Evolutionary conservation across 2,888 invertebrate genomes (phyloP).

Genomic region (Stratiomys singularior): DNA sequence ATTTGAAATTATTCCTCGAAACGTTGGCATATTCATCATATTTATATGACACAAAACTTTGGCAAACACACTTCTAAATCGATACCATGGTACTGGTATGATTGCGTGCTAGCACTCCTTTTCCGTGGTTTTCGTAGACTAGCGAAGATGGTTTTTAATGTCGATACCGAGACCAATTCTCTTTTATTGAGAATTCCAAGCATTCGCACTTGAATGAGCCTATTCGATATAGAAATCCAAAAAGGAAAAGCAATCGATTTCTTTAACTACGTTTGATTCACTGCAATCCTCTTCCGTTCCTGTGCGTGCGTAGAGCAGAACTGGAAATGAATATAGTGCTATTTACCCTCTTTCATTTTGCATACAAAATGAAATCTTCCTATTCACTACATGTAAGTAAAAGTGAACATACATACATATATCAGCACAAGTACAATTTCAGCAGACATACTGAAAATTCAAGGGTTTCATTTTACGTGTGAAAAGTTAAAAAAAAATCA

Average conservation of each 20-base stretch:
- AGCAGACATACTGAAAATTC: slow-evolving; percentile 16
- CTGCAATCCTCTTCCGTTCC: neutral
- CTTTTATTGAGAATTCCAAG: slow-evolving; percentile 35
- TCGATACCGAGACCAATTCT: slow-evolving; percentile 43
- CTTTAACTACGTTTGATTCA: slow-evolving; percentile 14
- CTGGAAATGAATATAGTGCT: slow-evolving; percentile 8
- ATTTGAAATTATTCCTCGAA: too few relatives aligned
- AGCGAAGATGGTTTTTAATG: slow-evolving; percentile 24
- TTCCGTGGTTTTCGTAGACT: too few relatives aligned
- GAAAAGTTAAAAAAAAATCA: slow-evolving; percentile 34
- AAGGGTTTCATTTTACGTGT: slow-evolving; percentile 34
- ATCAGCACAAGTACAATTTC: neutral
- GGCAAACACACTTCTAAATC: too few relatives aligned
- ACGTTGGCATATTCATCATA: too few relatives aligned
- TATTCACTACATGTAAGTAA: neutral
- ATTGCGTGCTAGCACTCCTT: too few relatives aligned
- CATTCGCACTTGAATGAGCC: slow-evolving; percentile 31
- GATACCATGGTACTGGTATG: too few relatives aligned
- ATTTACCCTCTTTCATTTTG: slow-evolving; percentile 20
- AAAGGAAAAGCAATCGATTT: slow-evolving; percentile 37
- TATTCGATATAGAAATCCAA: slow-evolving; percentile 25
- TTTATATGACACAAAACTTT: too few relatives aligned
- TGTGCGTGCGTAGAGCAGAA: neutral
- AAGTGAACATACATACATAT: slow-evolving; percentile 13
- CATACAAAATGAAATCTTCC: slow-evolving; percentile 23